Percentiles rank a stretch among this genome's conserved stretches.
Evolutionary conservation across 2,113 vertebrate species (phyloP).

Genomic region (Peromyscus leucopus): DNA sequence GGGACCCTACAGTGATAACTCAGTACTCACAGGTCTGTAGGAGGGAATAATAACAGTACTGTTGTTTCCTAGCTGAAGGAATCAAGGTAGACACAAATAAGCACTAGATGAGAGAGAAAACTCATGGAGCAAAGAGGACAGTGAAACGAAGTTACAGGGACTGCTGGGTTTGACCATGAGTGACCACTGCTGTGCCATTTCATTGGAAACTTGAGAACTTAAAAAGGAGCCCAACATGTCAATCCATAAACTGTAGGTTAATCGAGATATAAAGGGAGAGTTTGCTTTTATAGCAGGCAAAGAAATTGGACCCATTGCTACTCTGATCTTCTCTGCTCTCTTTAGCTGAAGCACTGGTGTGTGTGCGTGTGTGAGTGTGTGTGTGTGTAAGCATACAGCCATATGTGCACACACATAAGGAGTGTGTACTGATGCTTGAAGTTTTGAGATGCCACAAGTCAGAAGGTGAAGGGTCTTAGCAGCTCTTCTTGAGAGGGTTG

Average conservation of each 20-base stretch:
- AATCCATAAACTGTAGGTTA: background rate
- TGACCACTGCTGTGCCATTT: background rate
- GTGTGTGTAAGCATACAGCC: background rate
- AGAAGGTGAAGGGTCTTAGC: background rate
- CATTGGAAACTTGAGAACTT: background rate
- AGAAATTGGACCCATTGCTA: background rate
- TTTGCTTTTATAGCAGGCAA: background rate
- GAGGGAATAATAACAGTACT: background rate
- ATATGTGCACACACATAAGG: background rate
- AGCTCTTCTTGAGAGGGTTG: background rate
- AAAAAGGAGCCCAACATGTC: background rate
- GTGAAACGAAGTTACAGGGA: background rate
- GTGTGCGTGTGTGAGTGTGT: background rate
- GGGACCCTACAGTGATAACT: background rate
- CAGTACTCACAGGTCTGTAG: background rate
- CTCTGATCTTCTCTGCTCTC: background rate
- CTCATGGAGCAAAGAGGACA: background rate
- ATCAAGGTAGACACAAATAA: background rate
- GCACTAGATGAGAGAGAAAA: background rate
- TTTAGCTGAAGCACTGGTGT: background rate
- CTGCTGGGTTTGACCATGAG: background rate
- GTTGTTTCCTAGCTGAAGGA: background rate
- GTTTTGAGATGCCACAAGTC: background rate
- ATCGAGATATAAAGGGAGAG: background rate
- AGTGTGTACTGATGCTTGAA: background rate